Percentiles rank a stretch among this genome's conserved stretches.
These are phyloP conservation scores for Periparus ater DNA, from an alignment of 2,797 vertebrate species.

Conservation along the genomic window DNA sequence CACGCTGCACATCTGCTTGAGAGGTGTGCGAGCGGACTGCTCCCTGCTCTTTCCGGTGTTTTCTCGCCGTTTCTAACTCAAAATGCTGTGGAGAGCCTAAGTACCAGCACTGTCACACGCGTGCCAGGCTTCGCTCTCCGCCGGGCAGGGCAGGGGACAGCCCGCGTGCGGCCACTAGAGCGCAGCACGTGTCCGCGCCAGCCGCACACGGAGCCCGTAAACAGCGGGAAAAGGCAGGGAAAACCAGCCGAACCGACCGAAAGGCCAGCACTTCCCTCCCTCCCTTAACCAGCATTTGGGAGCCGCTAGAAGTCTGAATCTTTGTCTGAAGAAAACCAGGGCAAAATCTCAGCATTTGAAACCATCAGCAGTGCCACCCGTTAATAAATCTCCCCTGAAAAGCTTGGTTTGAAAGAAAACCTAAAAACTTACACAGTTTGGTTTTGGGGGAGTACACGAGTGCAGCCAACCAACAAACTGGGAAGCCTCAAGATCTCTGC, in stretches of 20 bases:
- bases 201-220: fast-evolving
- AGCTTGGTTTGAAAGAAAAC: background rate
- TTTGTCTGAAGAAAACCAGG: background rate
- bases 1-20: background rate
- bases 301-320: background rate
- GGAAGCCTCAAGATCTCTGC: background rate
- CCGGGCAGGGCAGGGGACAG: background rate
- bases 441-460: background rate
- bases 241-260: background rate
- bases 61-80: background rate
- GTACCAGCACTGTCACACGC: fast-evolving
- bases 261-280: background rate
- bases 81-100: fast-evolving
- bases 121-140: fast-evolving
- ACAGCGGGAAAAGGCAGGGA: fast-evolving
- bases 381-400: background rate
- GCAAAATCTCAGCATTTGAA: background rate
- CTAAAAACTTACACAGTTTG: background rate
- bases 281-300: background rate
- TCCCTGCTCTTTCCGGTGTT: background rate
- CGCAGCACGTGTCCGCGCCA: conserved; percentile 13
- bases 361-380: background rate
- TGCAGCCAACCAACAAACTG: background rate
- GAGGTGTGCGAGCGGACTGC: background rate
- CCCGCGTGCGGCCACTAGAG: conserved; percentile 34